Evolutionary conservation across 2,888 invertebrate species (phyloP), one percentile per base, ranked within the genome.

Genomic region (Trichogramma evanescens): DNA sequence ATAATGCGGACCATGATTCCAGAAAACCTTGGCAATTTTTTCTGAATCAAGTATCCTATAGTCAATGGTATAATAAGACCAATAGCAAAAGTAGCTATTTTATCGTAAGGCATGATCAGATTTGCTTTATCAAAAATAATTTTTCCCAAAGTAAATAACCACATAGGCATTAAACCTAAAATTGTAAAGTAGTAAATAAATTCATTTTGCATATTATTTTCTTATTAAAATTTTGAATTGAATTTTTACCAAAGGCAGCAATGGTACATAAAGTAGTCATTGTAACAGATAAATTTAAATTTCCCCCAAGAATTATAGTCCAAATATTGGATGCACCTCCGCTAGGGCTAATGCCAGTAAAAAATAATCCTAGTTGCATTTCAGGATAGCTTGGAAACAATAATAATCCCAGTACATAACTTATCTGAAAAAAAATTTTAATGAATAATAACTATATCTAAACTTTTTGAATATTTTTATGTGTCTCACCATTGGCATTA

Each of bases 301-400:
- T 97, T 5, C 95, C 97, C 4, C 89, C 91, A 3, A 98, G 82
- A 10, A 97, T 84, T 66, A 91, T 87, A 0, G 95, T 90, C 95
- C 96, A 98, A 70, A 96, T 92, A 78, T 98, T 98, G 53, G 95
- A 95, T 39, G 95, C 95, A 0, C 96, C 97, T 0, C 98, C 94
- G n/a, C 90, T 91, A 0, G 94, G 94, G 4, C 91, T 88, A 26
- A 93, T 90, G 0, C 94, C 94, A 0, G 93, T 90, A 77, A 93
- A 91, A 79, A 94, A 94, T 77, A 95, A 83, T 4, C 94, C 94
- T 67, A 95, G 77, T 52, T 89, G 88, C 84, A 94, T 83, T 67
- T 84, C 84, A 3, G 84, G 81, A 55, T 81, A 80, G 61, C 84
- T 75, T 1, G 89, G 87, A 77, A 93, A 91, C 26, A 93, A 79